A percentile compares a stretch with the other conserved stretches of the same genome.
Evolutionary conservation across 1,140 invertebrate genomes (phyloP).

Genomic region (Maconellicoccus hirsutus): DNA sequence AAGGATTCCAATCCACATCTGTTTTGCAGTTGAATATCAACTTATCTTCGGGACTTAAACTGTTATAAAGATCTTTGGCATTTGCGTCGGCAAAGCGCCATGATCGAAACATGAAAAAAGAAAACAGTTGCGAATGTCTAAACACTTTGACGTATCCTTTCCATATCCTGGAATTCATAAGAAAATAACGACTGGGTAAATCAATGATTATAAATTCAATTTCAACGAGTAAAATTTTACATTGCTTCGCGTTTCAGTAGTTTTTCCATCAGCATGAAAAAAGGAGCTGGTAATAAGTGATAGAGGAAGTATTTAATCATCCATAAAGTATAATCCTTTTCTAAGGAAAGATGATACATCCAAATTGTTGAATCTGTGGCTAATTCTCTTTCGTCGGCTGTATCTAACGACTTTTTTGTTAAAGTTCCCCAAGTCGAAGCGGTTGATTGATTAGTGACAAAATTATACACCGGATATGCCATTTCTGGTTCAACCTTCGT

Average conservation of each 20-base stretch:
- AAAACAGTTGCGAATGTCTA: neutral
- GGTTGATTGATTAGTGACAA: neutral
- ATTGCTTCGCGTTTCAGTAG: neutral
- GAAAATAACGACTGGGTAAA: too few species aligned
- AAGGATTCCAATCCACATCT: neutral
- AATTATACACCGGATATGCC: neutral
- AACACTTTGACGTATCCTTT: neutral
- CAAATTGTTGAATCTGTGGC: neutral
- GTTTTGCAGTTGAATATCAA: neutral
- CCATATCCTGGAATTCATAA: too few species aligned
- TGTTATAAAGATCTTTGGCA: neutral
- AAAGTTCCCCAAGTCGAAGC: neutral
- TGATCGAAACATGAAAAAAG: neutral
- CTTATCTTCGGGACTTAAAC: neutral
- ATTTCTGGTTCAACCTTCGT: too few species aligned
- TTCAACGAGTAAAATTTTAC: neutral
- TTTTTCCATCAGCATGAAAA: neutral
- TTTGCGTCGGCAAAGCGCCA: neutral
- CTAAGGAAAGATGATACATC: neutral
- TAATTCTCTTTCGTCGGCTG: neutral
- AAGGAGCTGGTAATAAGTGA: neutral
- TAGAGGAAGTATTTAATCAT: neutral
- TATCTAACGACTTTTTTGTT: neutral
- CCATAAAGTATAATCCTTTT: neutral
- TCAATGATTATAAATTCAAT: too few species aligned